Conservation (phyloP, 2,113 vertebrate genomes). For the Ctenodactylus gundi region DNA sequence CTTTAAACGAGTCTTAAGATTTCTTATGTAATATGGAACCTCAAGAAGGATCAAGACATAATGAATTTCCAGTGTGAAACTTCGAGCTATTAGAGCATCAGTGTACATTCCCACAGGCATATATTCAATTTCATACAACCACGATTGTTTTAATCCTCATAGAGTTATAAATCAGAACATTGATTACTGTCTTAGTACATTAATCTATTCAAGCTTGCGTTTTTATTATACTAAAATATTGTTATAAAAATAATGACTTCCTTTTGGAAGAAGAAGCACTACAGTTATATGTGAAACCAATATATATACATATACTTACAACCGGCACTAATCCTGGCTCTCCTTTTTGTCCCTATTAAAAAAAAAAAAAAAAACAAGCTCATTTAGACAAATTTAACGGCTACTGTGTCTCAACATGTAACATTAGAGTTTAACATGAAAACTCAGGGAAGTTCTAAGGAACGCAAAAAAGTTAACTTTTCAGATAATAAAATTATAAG, state of each 20-base stretch:
- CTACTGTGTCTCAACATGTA: background rate
- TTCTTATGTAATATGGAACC: background rate
- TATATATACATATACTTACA: slow-evolving; percentile 84
- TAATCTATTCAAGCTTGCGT: background rate
- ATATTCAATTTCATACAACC: background rate
- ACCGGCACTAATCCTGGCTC: slow-evolving; percentile 95
- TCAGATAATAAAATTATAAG: background rate
- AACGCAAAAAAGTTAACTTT: background rate
- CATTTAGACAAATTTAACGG: background rate
- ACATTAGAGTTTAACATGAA: background rate
- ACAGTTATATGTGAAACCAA: background rate
- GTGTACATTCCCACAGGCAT: background rate
- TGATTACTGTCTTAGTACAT: background rate
- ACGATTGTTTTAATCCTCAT: background rate
- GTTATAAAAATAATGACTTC: background rate
- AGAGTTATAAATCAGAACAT: background rate
- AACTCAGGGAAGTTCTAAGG: background rate
- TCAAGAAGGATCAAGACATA: background rate
- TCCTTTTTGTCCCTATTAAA: slow-evolving; percentile 94
- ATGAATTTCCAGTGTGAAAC: background rate
- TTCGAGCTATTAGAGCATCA: background rate
- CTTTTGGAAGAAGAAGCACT: background rate
- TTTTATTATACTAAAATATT: background rate
- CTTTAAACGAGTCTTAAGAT: background rate
- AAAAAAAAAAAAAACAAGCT: background rate